phyloP scores from a whole-genome alignment of 2,888 invertebrate genomes.

The Linnaemya tessellans region DNA sequence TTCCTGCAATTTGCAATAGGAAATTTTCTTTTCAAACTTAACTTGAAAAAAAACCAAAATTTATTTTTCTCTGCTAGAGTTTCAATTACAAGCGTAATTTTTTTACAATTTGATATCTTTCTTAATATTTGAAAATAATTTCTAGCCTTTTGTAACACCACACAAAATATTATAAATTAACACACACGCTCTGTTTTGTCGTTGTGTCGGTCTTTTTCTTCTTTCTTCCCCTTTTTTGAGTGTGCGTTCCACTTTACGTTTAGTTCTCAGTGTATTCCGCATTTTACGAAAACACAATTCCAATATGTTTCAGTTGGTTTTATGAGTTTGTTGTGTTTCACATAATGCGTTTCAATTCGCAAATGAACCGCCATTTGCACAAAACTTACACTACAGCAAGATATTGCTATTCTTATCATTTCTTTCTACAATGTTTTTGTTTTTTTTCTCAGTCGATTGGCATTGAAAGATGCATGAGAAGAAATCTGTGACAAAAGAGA shows the following conservation, averaged over 20 bases:
- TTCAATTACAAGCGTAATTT: neutral
- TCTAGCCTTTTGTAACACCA: constrained; percentile 65
- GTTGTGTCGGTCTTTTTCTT: constrained; percentile 70
- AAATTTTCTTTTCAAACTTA: constrained; percentile 13
- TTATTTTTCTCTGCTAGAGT: neutral
- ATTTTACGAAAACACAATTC: constrained; percentile 23
- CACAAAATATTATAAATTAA: constrained; percentile 68
- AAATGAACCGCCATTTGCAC: constrained; percentile 61
- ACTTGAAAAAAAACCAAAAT: neutral
- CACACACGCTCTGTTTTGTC: constrained; percentile 67
- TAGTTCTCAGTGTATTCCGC: constrained; percentile 25
- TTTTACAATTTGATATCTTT: constrained; percentile 12
- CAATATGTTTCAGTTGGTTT: constrained; percentile 43
- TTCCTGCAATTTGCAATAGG: neutral
- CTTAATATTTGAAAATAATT: constrained; percentile 41
- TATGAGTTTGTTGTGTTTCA: constrained; percentile 33
- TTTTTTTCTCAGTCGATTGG: constrained; percentile 38
- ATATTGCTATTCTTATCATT: constrained; percentile 5
- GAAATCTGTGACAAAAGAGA: neutral
- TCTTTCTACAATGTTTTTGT: constrained; percentile 41
- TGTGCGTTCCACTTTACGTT: constrained; percentile 27
- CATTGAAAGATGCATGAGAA: constrained; percentile 34
- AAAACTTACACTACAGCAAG: constrained; percentile 24
- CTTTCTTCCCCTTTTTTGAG: constrained; percentile 34
- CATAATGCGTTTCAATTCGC: constrained; percentile 48